Evolutionary conservation across 2,113 vertebrate species (phyloP).

Genomic region (Hypanus sabinus): DNA sequence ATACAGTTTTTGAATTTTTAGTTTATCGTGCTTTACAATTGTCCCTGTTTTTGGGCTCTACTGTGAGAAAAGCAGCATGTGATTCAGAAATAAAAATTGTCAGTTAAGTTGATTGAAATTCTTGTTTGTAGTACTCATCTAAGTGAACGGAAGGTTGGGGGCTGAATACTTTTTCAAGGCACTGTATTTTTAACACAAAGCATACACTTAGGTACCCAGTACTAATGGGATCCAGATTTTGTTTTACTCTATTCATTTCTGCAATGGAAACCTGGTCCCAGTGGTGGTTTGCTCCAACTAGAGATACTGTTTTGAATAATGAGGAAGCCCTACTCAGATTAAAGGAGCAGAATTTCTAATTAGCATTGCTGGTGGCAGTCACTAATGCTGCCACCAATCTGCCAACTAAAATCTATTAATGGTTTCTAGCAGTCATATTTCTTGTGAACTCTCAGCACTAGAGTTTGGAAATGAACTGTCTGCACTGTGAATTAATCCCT

Average conservation of each 20-base stretch:
- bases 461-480: background rate
- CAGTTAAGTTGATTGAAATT: too few relatives aligned
- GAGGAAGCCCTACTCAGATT: background rate
- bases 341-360: slow-evolving; percentile 12
- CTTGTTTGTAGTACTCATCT: too few relatives aligned
- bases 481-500: background rate
- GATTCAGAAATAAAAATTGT: too few relatives aligned
- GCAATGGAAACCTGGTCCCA: background rate
- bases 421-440: background rate
- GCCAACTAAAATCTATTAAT: background rate
- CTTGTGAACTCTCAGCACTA: background rate
- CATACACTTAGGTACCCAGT: background rate
- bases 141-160: too few relatives aligned
- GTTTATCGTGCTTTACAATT: too few relatives aligned
- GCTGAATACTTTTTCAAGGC: too few relatives aligned
- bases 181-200: background rate
- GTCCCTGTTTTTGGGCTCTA: too few relatives aligned
- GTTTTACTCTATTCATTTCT: background rate
- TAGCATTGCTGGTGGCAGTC: background rate
- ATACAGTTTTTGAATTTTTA: too few relatives aligned
- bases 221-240: background rate
- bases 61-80: too few relatives aligned
- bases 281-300: background rate
- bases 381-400: background rate
- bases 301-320: background rate